phyloP scores from a whole-genome alignment of 2,797 vertebrate species.

The Coregonus ussuriensis region DNA sequence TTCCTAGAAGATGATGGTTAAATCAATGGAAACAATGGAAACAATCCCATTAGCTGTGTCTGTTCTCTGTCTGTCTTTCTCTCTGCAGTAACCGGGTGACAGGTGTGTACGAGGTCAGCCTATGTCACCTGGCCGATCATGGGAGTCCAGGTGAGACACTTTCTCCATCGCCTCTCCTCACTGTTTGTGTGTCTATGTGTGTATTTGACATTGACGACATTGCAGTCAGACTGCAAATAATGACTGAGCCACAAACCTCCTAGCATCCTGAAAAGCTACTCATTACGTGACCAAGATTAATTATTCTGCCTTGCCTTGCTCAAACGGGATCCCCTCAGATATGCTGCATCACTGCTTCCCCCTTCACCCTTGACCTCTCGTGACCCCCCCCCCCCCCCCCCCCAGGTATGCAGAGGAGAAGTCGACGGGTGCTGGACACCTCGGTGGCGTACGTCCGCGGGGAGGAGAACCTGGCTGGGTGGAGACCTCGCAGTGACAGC shows the following conservation, averaged over 20 bases:
- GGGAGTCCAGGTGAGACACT: conserved; percentile 83
- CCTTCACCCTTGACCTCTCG: not conserved
- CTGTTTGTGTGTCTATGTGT: not conserved
- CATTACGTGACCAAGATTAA: too few species aligned
- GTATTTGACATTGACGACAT: not conserved
- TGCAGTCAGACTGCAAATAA: too few species aligned
- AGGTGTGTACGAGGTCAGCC: conserved; percentile 86
- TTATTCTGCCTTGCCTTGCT: too few species aligned
- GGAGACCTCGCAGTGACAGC: conserved; percentile 88
- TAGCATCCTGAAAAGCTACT: too few species aligned
- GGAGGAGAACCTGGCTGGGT: conserved; percentile 89
- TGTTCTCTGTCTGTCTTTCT: not conserved
- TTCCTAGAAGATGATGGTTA: not conserved
- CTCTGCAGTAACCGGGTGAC: conserved; percentile 88
- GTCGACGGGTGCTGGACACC: conserved; percentile 85
- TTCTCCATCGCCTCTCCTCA: not conserved
- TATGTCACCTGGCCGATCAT: conserved; percentile 82
- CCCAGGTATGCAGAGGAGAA: conserved; percentile 86
- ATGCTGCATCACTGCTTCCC: too few species aligned
- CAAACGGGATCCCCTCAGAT: too few species aligned
- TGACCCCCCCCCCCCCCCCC: not conserved
- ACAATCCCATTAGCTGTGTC: not conserved
- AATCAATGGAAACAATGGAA: not conserved
- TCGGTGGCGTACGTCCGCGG: conserved; percentile 87
- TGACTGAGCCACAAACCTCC: too few species aligned